Conservation (phyloP, 2,888 invertebrate genomes). For the Rhagonycha fulva region DNA sequence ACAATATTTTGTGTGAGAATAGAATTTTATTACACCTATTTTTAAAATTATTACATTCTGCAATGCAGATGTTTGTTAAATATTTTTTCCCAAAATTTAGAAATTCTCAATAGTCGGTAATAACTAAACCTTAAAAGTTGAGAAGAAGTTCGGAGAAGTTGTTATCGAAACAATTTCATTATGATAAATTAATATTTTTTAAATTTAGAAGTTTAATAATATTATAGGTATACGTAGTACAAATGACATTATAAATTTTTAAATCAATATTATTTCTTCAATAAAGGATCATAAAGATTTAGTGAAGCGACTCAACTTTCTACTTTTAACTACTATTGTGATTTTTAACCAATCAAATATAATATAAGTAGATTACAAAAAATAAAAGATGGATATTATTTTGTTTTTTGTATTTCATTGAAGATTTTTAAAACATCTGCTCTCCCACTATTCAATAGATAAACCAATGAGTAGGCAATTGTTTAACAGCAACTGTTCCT, state of each 20-base stretch:
- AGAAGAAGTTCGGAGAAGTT: not conserved
- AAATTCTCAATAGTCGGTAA: not conserved
- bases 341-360: not conserved
- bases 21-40: not conserved
- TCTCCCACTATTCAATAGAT: slow-evolving; percentile 17
- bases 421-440: slow-evolving; percentile 23
- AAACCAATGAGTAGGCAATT: slow-evolving; percentile 17
- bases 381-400: not conserved
- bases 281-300: not conserved
- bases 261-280: not conserved
- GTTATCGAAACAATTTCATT: not conserved
- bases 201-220: too few species aligned
- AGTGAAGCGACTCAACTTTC: not conserved
- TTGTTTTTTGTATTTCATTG: not conserved
- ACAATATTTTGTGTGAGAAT: not conserved
- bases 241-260: too few species aligned
- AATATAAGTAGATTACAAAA: not conserved
- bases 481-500: slow-evolving; percentile 22
- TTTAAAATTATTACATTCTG: not conserved
- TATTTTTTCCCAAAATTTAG: not conserved
- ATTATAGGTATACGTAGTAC: too few species aligned
- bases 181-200: not conserved
- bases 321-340: not conserved
- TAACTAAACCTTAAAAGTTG: not conserved
- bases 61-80: not conserved